Percentiles rank a stretch among this genome's conserved stretches.
These are phyloP conservation scores for Meloidogyne exigua DNA, from an alignment of 1,140 invertebrate species.

Conservation along the genomic window DNA sequence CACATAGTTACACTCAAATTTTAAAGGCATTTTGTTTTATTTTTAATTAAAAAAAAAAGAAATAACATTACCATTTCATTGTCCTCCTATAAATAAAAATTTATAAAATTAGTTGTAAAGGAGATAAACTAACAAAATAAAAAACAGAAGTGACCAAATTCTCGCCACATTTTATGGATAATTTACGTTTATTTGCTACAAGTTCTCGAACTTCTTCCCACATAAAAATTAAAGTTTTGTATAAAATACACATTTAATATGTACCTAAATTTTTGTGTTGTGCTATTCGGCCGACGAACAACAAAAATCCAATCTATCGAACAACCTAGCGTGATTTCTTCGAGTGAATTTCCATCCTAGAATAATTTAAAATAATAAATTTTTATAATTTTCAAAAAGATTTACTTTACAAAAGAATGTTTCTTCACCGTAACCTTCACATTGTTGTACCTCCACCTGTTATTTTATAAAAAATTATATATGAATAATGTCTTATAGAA, in stretches of 20 bases:
- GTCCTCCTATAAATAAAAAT: conserved; percentile 19
- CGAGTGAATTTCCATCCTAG: conserved; percentile 48
- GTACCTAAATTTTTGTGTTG: conserved; percentile 36
- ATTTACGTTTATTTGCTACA: conserved; percentile 34
- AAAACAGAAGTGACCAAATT: conserved; percentile 6
- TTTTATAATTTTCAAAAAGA: not conserved
- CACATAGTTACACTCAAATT: conserved; percentile 11
- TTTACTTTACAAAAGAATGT: conserved; percentile 39
- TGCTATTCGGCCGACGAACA: conserved; percentile 37
- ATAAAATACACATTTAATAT: not conserved
- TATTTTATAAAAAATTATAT: not conserved
- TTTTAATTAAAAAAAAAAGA: not conserved
- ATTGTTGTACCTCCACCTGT: conserved; percentile 46
- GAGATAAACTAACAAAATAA: conserved; percentile 13
- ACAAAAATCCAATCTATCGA: conserved; percentile 45
- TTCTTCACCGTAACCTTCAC: conserved; percentile 53
- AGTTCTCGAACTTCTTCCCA: conserved; percentile 54
- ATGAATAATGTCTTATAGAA: not conserved
- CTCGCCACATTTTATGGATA: conserved; percentile 39
- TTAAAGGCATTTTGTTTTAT: not conserved
- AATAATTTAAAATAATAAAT: conserved; percentile 15
- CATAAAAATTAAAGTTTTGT: not conserved
- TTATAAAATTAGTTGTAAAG: not conserved
- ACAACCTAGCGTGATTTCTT: conserved; percentile 48
- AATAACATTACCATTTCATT: conserved; percentile 12